Conservation (phyloP, 2,888 invertebrate species). For the Keiferia lycopersicella region DNA sequence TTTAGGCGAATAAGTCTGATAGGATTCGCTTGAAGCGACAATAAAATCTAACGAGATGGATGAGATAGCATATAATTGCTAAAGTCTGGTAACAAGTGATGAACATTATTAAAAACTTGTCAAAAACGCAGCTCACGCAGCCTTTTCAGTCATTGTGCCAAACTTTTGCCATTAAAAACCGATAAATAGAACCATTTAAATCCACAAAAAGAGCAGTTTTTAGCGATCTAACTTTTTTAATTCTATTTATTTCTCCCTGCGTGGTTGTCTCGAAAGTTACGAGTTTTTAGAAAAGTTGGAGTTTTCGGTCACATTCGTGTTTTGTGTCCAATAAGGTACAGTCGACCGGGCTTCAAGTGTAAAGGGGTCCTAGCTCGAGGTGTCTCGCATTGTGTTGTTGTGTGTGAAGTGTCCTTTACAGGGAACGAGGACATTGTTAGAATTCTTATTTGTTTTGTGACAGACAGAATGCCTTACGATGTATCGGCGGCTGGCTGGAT, state of each 20-base stretch:
- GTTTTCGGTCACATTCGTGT: constrained; percentile 1
- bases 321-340: constrained; percentile 13
- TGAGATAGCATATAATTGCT: too few species aligned
- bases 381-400: constrained; percentile 8
- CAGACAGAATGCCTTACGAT: background rate
- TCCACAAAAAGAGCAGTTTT: constrained; percentile 12
- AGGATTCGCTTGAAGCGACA: too few species aligned
- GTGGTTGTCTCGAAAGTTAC: constrained; percentile 27
- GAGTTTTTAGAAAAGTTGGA: background rate
- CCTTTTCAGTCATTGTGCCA: constrained; percentile 1
- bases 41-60: too few species aligned
- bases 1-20: background rate
- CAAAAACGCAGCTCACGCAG: background rate
- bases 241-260: constrained; percentile 36
- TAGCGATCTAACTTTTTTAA: constrained; percentile 36
- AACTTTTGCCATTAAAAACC: constrained; percentile 13
- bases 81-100: too few species aligned
- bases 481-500: too few species aligned
- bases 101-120: background rate
- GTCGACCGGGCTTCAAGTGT: constrained; percentile 21
- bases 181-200: background rate
- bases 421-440: background rate
- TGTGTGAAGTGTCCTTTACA: constrained; percentile 2
- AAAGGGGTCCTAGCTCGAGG: constrained; percentile 13
- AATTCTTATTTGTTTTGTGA: background rate